Evolutionary conservation across 2,113 vertebrate species (phyloP), one percentile per base, ranked within the genome.

Genomic region (Eptatretus burgeri): DNA sequence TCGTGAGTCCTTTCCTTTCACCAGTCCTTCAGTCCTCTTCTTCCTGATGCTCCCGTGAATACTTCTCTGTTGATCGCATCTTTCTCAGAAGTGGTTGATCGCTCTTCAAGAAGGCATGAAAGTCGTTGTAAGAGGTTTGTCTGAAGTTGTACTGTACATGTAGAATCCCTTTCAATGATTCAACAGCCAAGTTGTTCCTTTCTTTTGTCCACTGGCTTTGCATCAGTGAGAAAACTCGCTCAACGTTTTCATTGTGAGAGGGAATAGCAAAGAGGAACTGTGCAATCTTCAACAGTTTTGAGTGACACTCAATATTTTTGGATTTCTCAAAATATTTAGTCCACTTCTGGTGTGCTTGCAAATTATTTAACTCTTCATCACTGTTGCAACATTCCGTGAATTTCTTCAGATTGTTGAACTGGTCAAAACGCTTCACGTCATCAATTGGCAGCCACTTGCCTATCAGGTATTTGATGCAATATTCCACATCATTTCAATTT

Each of bases 211-310:
- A 41, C 27, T 41, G 27, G 27, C 27, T 65, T 63, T 68, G 65
- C 66, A 68, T 66, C 51, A 68, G 64, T 64, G 62, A 68, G 53
- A 65, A 66, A n/a, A 65, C 13, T 4, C 62, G 14, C 64, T 68
- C 52, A 2, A 67, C 62, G 67, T 69, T 66, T 68, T 64, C 65
- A 66, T 63, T 66, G 62, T 64, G 68, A 68, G 65, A 60, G 50
- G 64, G 64, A 63, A 65, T 50, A 14, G 56, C 63, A 63, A 66
- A 66, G 18, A 66, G 52, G 56, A 66, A 66, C 65, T 64, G 66
- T 65, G 65, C 20, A 19, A 66, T 69, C n/a, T 69, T 64, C 16
- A 66, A 19, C 51, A 51, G 51, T 18, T 67, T 63, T 67, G 65
- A 69, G 62, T 62, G 16, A 51, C 51, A 66, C 16, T 51, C 62